These are phyloP conservation scores for Chloromyia formosa DNA, from an alignment of 2,888 invertebrate genomes.

Conservation along the genomic window DNA sequence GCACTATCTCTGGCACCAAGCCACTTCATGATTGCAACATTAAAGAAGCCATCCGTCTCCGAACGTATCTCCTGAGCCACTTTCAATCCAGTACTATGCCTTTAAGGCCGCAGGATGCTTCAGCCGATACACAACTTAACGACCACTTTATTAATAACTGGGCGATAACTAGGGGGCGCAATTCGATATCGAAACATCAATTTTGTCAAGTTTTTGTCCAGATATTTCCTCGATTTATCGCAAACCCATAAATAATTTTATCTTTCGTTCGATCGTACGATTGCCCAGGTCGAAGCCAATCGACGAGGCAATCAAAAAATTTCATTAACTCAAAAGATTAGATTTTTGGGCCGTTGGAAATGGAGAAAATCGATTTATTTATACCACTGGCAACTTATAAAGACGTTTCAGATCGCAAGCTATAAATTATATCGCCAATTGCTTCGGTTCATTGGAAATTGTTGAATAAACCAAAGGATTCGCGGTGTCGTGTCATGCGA, in stretches of 20 bases:
- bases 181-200: constrained; percentile 4
- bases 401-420: constrained; percentile 47
- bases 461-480: neutral
- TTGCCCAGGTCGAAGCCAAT: neutral
- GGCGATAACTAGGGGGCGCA: constrained; percentile 35
- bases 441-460: constrained; percentile 14
- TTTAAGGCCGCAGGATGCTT: no score
- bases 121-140: neutral
- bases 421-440: constrained; percentile 47
- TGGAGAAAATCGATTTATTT: constrained; percentile 49
- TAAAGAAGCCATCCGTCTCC: constrained; percentile 36
- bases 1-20: neutral
- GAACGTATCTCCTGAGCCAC: neutral
- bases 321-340: constrained; percentile 49
- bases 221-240: constrained; percentile 29
- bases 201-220: constrained; percentile 22
- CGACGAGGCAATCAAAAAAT: constrained; percentile 48
- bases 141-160: constrained; percentile 33
- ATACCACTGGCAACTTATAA: constrained; percentile 48
- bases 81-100: no score
- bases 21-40: constrained; percentile 30
- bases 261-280: neutral
- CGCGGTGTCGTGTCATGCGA: neutral
- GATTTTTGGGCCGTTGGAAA: constrained; percentile 49
- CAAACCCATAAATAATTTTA: constrained; percentile 28